Percentiles rank a stretch among this genome's conserved stretches.
phyloP scores from a whole-genome alignment of 2,113 vertebrate species.

The Bettongia penicillata region DNA sequence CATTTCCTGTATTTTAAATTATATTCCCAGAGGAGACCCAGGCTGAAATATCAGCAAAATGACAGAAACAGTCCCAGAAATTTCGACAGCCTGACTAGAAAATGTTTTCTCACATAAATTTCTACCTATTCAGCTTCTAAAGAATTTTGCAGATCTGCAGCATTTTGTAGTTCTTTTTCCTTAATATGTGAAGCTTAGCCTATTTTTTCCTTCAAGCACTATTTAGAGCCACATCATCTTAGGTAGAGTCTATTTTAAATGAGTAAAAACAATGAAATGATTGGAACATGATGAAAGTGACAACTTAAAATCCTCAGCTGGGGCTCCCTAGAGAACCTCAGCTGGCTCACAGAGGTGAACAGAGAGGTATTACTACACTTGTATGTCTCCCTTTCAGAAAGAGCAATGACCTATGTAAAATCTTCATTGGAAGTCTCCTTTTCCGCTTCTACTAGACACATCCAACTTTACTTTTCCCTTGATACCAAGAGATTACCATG shows the following conservation, averaged over 20 bases:
- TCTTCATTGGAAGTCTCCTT: conserved; percentile 16
- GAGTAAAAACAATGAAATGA: conserved; percentile 4
- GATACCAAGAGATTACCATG: conserved; percentile 34
- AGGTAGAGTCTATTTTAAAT: conserved; percentile 30
- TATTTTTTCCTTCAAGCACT: conserved; percentile 43
- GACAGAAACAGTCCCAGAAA: conserved; percentile 41
- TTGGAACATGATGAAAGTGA: conserved; percentile 18
- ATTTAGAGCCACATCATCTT: conserved; percentile 20
- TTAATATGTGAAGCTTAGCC: conserved; percentile 11
- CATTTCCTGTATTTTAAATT: conserved; percentile 49
- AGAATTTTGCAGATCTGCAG: conserved; percentile 20
- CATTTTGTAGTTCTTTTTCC: not conserved
- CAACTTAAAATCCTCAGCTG: conserved; percentile 36
- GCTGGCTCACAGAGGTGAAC: conserved; percentile 18
- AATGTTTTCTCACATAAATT: conserved; percentile 13
- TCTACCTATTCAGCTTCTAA: conserved; percentile 38
- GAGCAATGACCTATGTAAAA: conserved; percentile 33
- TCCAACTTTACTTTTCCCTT: not conserved
- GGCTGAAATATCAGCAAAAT: conserved; percentile 54
- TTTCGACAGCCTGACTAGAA: conserved; percentile 38
- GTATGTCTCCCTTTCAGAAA: not conserved
- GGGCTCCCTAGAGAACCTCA: conserved; percentile 37
- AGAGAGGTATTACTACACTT: not conserved
- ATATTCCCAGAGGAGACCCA: conserved; percentile 35
- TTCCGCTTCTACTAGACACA: conserved; percentile 38